Percentiles rank a stretch among this genome's conserved stretches.
Evolutionary conservation across 2,113 vertebrate genomes (phyloP).

Genomic region (Oplegnathus fasciatus): DNA sequence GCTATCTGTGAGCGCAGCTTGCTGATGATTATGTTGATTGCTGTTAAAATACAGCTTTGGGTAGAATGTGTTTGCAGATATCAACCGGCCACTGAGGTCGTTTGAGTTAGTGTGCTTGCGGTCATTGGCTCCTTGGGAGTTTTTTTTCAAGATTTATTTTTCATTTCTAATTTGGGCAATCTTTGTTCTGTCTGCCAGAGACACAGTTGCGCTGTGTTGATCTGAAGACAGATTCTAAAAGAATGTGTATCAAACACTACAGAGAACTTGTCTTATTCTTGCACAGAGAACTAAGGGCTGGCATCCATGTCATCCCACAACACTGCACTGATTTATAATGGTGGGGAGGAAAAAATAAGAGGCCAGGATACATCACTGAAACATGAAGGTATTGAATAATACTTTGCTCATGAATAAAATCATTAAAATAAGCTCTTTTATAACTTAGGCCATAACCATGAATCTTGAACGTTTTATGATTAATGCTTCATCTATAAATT

Average conservation of each 20-base stretch:
- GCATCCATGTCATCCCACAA: constrained; percentile 64
- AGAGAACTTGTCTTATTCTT: constrained; percentile 56
- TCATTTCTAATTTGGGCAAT: constrained; percentile 62
- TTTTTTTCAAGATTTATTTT: constrained; percentile 40
- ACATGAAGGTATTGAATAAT: constrained; percentile 71
- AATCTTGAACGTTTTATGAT: constrained; percentile 64
- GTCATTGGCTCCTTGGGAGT: constrained; percentile 11
- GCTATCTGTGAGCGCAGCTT: constrained; percentile 27
- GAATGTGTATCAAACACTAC: constrained; percentile 68
- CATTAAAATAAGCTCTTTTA: constrained; percentile 75
- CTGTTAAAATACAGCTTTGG: constrained; percentile 36
- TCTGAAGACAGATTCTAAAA: constrained; percentile 55
- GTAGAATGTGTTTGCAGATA: constrained; percentile 35
- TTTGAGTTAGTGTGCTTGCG: constrained; percentile 5
- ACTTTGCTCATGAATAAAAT: constrained; percentile 77
- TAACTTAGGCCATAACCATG: constrained; percentile 51
- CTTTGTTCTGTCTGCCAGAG: constrained; percentile 57
- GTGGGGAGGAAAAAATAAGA: constrained; percentile 59
- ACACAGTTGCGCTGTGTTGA: constrained; percentile 56
- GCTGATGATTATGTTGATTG: constrained; percentile 49
- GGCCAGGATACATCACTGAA: constrained; percentile 70
- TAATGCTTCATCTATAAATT: constrained; percentile 69
- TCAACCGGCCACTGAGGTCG: constrained; percentile 14
- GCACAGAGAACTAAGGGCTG: constrained; percentile 64
- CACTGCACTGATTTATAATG: constrained; percentile 75